A percentile compares a stretch with the other conserved stretches of the same genome.
phyloP scores from a whole-genome alignment of 2,888 invertebrate species.

The Lepidocyrtoides sp. region DNA sequence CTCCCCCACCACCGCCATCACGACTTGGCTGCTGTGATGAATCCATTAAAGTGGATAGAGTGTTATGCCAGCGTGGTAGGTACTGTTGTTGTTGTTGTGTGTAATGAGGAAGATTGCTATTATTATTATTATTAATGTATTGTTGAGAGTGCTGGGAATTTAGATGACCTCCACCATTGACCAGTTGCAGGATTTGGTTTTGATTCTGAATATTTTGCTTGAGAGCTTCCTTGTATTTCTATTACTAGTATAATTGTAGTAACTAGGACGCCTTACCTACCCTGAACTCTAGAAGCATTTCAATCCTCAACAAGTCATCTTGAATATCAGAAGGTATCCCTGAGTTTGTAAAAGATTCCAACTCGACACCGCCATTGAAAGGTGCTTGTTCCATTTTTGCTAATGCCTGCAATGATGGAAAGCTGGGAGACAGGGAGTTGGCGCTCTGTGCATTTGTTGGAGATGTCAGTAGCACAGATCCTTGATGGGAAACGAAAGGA shows the following conservation, averaged over 20 bases:
- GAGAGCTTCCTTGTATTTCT: slow-evolving; percentile 65
- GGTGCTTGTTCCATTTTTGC: background rate
- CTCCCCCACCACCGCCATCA: background rate
- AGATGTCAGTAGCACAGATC: background rate
- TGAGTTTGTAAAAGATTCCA: background rate
- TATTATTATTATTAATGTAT: background rate
- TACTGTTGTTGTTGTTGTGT: background rate
- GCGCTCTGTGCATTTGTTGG: background rate
- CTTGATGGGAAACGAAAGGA: background rate
- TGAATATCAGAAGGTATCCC: slow-evolving; percentile 50
- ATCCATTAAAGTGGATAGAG: background rate
- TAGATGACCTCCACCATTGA: slow-evolving; percentile 25
- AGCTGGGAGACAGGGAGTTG: background rate
- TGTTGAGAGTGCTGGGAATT: slow-evolving; percentile 11
- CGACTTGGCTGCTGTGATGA: background rate
- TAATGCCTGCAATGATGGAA: background rate
- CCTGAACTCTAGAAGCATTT: slow-evolving; percentile 56
- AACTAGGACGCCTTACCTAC: slow-evolving; percentile 70
- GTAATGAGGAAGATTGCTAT: background rate
- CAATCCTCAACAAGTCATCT: slow-evolving; percentile 49
- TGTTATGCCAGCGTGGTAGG: background rate
- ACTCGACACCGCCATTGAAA: background rate
- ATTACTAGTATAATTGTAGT: slow-evolving; percentile 5
- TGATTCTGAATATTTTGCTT: slow-evolving; percentile 53
- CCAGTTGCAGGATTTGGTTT: slow-evolving; percentile 38